phyloP scores from a whole-genome alignment of 2,113 vertebrate genomes.

The Echinops telfairi region DNA sequence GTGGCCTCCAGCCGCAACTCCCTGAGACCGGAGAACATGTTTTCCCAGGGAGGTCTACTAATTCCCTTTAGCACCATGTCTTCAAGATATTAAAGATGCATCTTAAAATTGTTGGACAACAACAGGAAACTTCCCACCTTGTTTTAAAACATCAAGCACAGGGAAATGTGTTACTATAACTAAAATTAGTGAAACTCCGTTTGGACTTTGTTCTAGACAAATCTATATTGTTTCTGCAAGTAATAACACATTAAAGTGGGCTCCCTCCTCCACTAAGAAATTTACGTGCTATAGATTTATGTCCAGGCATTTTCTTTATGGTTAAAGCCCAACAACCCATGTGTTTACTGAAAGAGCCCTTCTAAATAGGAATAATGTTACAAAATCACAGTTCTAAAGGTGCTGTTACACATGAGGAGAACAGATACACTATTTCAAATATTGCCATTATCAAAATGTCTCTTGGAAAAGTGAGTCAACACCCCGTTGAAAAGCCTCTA shows the following conservation, averaged over 20 bases:
- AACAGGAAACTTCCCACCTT: constrained; percentile 19
- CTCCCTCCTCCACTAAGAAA: no score
- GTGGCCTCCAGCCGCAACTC: neutral
- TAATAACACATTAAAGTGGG: constrained; percentile 31
- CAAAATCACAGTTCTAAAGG: constrained; percentile 42
- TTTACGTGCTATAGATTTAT: constrained; percentile 36
- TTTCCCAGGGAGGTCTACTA: neutral
- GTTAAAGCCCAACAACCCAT: neutral
- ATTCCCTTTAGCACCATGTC: neutral
- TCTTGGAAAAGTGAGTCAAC: neutral
- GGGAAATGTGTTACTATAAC: neutral
- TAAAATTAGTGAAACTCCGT: neutral
- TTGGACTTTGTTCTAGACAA: constrained; percentile 1
- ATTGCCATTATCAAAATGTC: neutral
- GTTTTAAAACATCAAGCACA: neutral
- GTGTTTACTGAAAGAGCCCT: neutral
- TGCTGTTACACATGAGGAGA: neutral
- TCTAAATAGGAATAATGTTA: constrained; percentile 47
- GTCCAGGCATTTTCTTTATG: constrained; percentile 36
- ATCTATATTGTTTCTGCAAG: constrained; percentile 5
- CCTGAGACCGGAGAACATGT: neutral
- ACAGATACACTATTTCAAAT: constrained; percentile 1
- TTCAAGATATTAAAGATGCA: neutral
- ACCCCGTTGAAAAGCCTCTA: neutral
- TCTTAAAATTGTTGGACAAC: neutral